phyloP scores from a whole-genome alignment of 2,888 invertebrate genomes.

The Mylabris sibirica region DNA sequence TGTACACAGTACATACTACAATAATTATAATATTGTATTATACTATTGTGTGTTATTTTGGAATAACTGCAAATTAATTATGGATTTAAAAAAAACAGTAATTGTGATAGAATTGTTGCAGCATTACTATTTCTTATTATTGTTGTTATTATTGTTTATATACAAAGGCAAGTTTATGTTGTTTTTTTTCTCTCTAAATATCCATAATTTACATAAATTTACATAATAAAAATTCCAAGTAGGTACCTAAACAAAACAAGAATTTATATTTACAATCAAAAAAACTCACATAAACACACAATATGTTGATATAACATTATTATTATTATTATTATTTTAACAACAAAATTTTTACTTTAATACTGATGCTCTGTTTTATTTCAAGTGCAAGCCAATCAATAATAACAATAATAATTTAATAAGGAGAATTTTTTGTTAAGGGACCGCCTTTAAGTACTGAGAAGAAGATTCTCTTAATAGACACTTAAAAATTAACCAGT shows the following conservation, averaged over 20 bases:
- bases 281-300: conserved; percentile 44
- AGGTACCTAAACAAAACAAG: conserved; percentile 41
- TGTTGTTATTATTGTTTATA: conserved; percentile 40
- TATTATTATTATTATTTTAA: conserved; percentile 23
- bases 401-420: conserved; percentile 10
- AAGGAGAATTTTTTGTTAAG: conserved; percentile 36
- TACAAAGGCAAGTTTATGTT: conserved; percentile 46
- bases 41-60: conserved; percentile 49
- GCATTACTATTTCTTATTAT: conserved; percentile 16
- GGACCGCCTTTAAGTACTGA: conserved; percentile 36
- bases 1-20: conserved; percentile 61
- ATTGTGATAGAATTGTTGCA: conserved; percentile 8
- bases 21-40: conserved; percentile 52
- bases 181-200: conserved; percentile 41
- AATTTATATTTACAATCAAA: conserved; percentile 42
- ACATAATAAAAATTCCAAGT: conserved; percentile 43
- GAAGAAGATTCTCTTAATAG: conserved; percentile 40
- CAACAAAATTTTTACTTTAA: conserved; percentile 46
- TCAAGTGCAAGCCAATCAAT: conserved; percentile 45
- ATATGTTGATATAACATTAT: no score
- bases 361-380: conserved; percentile 49
- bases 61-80: conserved; percentile 24
- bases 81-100: conserved; percentile 17
- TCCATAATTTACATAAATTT: conserved; percentile 53
- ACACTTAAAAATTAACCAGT: conserved; percentile 42